Base-by-base conservation (phyloP, 1,140 invertebrate species). In the Chelonus insularis region DNA sequence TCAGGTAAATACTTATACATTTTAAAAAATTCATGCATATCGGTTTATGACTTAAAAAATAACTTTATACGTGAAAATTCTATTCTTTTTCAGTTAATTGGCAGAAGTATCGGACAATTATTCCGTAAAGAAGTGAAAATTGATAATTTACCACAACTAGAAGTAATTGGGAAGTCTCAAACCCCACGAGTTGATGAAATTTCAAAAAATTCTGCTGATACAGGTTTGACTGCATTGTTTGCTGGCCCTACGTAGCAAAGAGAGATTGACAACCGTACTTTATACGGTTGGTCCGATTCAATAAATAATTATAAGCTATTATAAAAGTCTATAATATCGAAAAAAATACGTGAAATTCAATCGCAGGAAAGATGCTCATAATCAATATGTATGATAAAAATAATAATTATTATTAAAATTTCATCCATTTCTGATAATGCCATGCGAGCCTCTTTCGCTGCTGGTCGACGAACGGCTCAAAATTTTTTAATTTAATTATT, bases 51-150 rank as follows among this genome's bases (percentile, higher is more conserved):
- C n/a, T n/a, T n/a, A n/a, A n/a, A n/a, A n/a, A n/a, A n/a, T n/a
- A n/a, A n/a, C n/a, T n/a, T n/a, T n/a, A n/a, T n/a, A n/a, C n/a
- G n/a, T n/a, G n/a, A n/a, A n/a, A n/a, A n/a, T n/a, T n/a, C n/a
- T n/a, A n/a, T n/a, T n/a, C n/a, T n/a, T 68, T 79, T 82, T 37
- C 79, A 92, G 86, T 83, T 93, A 61, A 89, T 93, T 60, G 91
- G 90, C 1, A 85, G 88, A 71, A 92, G 88, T 76, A 85, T 93
- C 6, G 91, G 92, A 25, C 90, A 95, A 77, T 80, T 92, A 43
- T 95, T 95, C 74, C 90, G 90, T 48, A 91, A 93, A 69, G 91
- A 94, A 80, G 88, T 93, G 1, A 89, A 89, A 75, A 94, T 95
- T 63, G 85, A 88, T 57, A 89, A 94, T 77, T 80, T 96, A 68